Evolutionary conservation across 23 tunicate species (phyloP).

Genomic region (Styela clava): DNA sequence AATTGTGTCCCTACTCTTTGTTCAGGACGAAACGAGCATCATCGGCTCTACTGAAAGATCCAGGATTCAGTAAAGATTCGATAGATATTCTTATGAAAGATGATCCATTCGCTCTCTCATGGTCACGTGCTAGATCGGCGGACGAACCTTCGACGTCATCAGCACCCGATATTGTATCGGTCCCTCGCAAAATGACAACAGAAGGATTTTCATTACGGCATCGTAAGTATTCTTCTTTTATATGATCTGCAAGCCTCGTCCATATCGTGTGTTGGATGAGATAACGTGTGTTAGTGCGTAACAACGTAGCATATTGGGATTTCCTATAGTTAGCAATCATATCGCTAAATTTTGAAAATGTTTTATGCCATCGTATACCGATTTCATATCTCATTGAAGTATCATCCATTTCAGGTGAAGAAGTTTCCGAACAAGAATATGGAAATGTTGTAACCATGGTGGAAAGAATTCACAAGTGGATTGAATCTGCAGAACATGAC

Average conservation of each 20-base stretch:
- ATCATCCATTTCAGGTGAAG: slow-evolving; percentile 14
- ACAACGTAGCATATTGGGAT: no score
- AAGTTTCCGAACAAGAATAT: slow-evolving; percentile 28
- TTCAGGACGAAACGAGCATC: slow-evolving; percentile 64
- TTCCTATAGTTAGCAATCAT: no score
- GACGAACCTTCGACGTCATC: slow-evolving; percentile 19
- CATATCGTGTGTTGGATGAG: no score
- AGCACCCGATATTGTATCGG: not conserved
- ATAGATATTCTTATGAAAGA: slow-evolving; percentile 49
- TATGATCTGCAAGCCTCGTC: not conserved
- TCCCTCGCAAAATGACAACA: slow-evolving; percentile 9
- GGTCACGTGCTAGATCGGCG: not conserved
- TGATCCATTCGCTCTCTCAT: slow-evolving; percentile 10
- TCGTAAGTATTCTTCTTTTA: slow-evolving; percentile 14
- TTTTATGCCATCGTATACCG: no score
- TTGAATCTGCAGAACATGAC: slow-evolving; percentile 3
- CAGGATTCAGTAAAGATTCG: slow-evolving; percentile 50
- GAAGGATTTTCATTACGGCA: slow-evolving; percentile 24
- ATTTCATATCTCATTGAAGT: no score
- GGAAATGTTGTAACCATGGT: not conserved
- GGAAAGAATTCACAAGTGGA: slow-evolving; percentile 9
- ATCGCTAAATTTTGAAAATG: no score
- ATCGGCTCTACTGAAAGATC: slow-evolving; percentile 32
- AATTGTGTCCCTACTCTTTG: no score
- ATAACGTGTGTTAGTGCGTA: no score